These are phyloP conservation scores for Melinopterus prodromus DNA, from an alignment of 2,888 invertebrate genomes.

Conservation along the genomic window DNA sequence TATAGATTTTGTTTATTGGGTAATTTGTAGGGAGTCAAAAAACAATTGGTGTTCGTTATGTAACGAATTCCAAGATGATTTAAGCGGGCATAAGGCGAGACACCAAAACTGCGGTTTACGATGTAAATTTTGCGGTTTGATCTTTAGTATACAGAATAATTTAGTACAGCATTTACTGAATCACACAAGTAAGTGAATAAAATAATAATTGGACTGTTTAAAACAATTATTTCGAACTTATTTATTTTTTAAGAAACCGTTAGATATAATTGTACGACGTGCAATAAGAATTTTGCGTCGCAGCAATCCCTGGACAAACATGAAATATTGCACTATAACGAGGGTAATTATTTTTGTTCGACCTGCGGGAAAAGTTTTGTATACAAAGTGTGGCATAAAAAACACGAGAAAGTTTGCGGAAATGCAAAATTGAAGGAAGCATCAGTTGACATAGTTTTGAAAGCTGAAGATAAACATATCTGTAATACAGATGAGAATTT, in stretches of 20 bases:
- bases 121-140: slow-evolving; percentile 52
- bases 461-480: background rate
- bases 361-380: slow-evolving; percentile 25
- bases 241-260: too few species aligned
- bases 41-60: slow-evolving; percentile 52
- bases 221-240: too few species aligned
- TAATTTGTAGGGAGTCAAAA: slow-evolving; percentile 49
- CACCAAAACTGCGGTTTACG: slow-evolving; percentile 46
- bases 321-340: background rate
- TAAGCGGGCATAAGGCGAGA: slow-evolving; percentile 43
- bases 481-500: slow-evolving; percentile 7
- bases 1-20: slow-evolving; percentile 20
- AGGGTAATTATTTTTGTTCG: slow-evolving; percentile 27
- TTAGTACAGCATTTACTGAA: slow-evolving; percentile 51
- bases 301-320: too few species aligned
- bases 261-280: too few species aligned
- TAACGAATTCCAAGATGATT: slow-evolving; percentile 48
- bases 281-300: too few species aligned
- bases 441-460: too few species aligned
- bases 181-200: slow-evolving; percentile 48
- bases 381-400: background rate
- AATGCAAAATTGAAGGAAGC: too few species aligned
- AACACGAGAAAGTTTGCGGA: too few species aligned
- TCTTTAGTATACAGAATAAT: slow-evolving; percentile 47
- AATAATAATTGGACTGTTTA: background rate